A percentile compares a stretch with the other conserved stretches of the same genome.
Evolutionary conservation across 2,113 vertebrate genomes (phyloP).

Genomic region (Carollia perspicillata): DNA sequence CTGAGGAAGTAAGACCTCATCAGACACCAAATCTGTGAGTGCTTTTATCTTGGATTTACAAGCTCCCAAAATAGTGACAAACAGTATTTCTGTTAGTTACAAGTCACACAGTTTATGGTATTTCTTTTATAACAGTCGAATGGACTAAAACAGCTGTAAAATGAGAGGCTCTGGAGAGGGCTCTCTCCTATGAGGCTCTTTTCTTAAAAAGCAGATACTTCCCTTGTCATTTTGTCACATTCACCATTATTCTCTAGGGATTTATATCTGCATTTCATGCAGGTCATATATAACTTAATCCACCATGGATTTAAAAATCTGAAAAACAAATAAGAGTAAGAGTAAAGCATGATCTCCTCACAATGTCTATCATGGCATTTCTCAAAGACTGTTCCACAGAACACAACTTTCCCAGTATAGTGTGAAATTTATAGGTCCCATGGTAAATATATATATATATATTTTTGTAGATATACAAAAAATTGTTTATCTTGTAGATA

Average conservation of each 20-base stretch:
- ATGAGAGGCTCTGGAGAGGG: background rate
- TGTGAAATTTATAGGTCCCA: background rate
- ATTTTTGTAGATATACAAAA: too few species aligned
- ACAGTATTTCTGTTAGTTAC: background rate
- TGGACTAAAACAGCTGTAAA: background rate
- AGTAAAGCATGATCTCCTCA: background rate
- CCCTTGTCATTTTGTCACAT: background rate
- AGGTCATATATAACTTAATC: background rate
- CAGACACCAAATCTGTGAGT: background rate
- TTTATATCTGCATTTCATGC: background rate
- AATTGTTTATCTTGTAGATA: background rate
- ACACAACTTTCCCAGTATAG: background rate
- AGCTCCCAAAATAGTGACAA: background rate
- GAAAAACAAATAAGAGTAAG: background rate
- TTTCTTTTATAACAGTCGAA: background rate
- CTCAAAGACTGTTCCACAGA: background rate
- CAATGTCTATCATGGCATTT: background rate
- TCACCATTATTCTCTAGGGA: background rate
- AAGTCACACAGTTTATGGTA: background rate
- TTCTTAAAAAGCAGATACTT: background rate
- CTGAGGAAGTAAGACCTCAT: background rate
- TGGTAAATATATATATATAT: background rate
- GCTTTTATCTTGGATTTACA: background rate
- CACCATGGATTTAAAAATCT: background rate
- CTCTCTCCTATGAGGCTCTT: background rate